Conservation (phyloP, 2,797 vertebrate species). For the Pseudocheirus occidentalis region DNA sequence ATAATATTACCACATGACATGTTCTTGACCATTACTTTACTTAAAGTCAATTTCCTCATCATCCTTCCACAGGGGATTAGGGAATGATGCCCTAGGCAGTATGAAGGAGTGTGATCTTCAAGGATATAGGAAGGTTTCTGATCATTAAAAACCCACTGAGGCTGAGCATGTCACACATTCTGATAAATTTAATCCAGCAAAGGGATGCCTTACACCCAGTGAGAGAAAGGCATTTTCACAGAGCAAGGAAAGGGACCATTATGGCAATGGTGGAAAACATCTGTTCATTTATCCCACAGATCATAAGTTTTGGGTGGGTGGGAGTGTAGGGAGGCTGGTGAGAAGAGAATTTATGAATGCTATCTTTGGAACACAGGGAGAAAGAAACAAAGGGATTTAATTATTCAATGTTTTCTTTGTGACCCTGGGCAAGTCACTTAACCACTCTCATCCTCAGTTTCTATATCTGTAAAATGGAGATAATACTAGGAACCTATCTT, state of each 20-base stretch:
- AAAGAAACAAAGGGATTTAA: slow-evolving; percentile 65
- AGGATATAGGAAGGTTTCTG: slow-evolving; percentile 39
- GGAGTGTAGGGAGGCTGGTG: neutral
- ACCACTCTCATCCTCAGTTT: neutral
- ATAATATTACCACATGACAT: neutral
- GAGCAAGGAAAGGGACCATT: slow-evolving; percentile 64
- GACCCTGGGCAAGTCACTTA: neutral
- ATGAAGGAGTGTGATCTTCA: slow-evolving; percentile 31
- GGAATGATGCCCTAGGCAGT: neutral
- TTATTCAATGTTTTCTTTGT: slow-evolving; percentile 63
- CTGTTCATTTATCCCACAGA: slow-evolving; percentile 43
- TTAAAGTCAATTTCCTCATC: neutral
- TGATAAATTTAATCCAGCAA: slow-evolving; percentile 63
- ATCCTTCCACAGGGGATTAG: slow-evolving; percentile 1
- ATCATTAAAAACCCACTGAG: slow-evolving; percentile 63
- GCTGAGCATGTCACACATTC: slow-evolving; percentile 48
- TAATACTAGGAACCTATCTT: neutral
- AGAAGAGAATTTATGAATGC: slow-evolving; percentile 48
- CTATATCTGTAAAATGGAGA: neutral
- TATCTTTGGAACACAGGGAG: slow-evolving; percentile 62
- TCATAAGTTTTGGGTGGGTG: slow-evolving; percentile 8
- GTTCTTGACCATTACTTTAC: slow-evolving; percentile 15
- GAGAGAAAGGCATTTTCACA: slow-evolving; percentile 63
- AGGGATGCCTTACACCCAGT: slow-evolving; percentile 57
- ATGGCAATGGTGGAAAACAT: slow-evolving; percentile 57